Evolutionary conservation across 2,888 invertebrate species (phyloP), one percentile per base, ranked within the genome.

Genomic region (Nomada flava): DNA sequence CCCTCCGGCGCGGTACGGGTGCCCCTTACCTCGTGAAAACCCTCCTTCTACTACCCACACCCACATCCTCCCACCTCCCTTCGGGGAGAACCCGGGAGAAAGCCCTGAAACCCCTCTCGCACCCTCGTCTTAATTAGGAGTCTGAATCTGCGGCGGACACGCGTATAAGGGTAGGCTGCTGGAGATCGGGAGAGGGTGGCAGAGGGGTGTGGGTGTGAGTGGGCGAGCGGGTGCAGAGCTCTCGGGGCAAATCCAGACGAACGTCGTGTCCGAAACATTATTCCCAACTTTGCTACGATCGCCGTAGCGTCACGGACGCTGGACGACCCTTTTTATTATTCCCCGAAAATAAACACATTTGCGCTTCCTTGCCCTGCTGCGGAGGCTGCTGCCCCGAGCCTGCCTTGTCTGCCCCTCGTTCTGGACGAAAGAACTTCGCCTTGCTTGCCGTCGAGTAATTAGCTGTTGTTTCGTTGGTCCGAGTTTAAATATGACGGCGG

Each of bases 111-210:
- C 90, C 92, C 92, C 92, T 91, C 92, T 93, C 92, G 92, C 95
- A 95, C 95, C 96, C 95, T 95, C 95, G 96, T 96, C 96, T 96
- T 96, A 96, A 96, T 96, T 96, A 96, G 96, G 96, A 96, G 96
- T 96, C 96, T 96, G 96, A 96, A 96, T 96, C 96, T 96, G 96
- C 95, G 96, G 96, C 96, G 96, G 96, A 96, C 96, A 96, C 96
- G 96, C 96, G 95, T 95, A 90, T 90, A 94, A 95, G 94, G 92
- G 92, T 89, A 90, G 91, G 90, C 89, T 88, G 88, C 81, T 86
- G 86, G 88, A 87, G 86, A 83, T 79, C 75, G 84, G 64, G 55
- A 44, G 83, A 84, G 83, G 76, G 82, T 83, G 86, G 83, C 70
- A 47, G 80, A 69, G 78, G 76, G 64, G 83, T 53, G 68, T 26